A percentile compares a stretch with the other conserved stretches of the same genome.
These are phyloP conservation scores for Stichodactyla mertensii DNA, from an alignment of 64 coral and sea anemone species.

Conservation along the genomic window DNA sequence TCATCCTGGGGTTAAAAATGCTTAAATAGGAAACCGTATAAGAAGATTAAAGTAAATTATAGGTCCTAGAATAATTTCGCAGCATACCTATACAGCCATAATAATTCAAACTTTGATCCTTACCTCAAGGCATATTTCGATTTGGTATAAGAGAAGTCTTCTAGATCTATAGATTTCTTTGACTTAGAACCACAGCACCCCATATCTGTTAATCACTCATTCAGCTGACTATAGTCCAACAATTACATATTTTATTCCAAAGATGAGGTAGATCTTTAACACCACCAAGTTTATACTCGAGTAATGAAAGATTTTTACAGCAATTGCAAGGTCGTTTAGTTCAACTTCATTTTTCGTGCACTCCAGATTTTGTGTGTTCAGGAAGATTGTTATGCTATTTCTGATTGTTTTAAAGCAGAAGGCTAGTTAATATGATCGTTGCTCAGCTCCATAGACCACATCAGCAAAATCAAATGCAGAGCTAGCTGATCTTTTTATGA, in stretches of 20 bases:
- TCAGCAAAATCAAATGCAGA: not conserved
- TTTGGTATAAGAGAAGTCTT: slow-evolving; percentile 5
- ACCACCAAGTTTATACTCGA: not conserved
- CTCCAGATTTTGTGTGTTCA: not conserved
- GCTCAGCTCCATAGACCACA: not conserved
- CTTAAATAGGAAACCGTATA: not conserved
- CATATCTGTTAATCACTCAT: not conserved
- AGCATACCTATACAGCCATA: not conserved
- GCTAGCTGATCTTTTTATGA: not conserved
- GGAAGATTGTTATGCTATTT: not conserved
- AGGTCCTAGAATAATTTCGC: not conserved
- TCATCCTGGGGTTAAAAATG: not conserved
- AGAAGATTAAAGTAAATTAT: not conserved
- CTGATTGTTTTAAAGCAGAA: not conserved
- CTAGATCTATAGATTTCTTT: slow-evolving; percentile 21
- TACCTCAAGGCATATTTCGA: not conserved
- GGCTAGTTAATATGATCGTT: not conserved
- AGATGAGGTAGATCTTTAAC: not conserved
- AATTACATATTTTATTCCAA: not conserved
- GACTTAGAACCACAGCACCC: slow-evolving; percentile 27
- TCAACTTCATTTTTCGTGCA: not conserved
- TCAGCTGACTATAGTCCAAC: not conserved
- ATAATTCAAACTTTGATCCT: not conserved
- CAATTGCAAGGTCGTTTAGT: not conserved
- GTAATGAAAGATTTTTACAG: not conserved